These are phyloP conservation scores for Gari tellinella DNA, from an alignment of 2,888 invertebrate species.

Conservation along the genomic window DNA sequence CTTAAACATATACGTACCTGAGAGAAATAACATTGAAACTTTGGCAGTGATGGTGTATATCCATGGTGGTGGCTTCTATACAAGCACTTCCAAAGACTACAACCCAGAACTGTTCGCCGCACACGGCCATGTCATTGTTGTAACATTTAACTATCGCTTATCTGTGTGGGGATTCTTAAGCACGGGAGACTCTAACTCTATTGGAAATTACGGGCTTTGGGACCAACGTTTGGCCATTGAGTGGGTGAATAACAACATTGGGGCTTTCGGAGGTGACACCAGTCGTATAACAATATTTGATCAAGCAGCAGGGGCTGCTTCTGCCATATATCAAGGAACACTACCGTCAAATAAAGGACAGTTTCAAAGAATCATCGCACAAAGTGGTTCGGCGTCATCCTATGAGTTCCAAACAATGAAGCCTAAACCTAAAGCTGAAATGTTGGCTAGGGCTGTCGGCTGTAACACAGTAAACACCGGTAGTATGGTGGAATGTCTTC, in stretches of 20 bases:
- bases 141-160: conserved; percentile 95
- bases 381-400: conserved; percentile 63
- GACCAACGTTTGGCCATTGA: conserved; percentile 96
- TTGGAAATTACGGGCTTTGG: conserved; percentile 96
- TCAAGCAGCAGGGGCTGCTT: conserved; percentile 72
- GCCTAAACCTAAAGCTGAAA: conserved; percentile 87
- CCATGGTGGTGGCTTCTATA: conserved; percentile 97
- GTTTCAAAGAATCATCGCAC: conserved; percentile 69
- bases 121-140: conserved; percentile 95
- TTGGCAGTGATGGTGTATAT: conserved; percentile 94
- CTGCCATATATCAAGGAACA: conserved; percentile 65
- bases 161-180: conserved; percentile 97
- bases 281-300: conserved; percentile 70
- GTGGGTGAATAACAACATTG: conserved; percentile 97
- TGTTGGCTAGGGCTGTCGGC: conserved; percentile 85
- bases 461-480: conserved; percentile 48
- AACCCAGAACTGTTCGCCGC: conserved; percentile 90
- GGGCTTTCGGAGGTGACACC: conserved; percentile 71
- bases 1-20: conserved; percentile 96
- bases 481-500: conserved; percentile 47
- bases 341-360: conserved; percentile 60
- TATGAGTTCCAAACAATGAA: conserved; percentile 54
- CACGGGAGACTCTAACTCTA: conserved; percentile 90
- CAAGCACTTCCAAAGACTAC: conserved; percentile 92
- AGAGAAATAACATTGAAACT: neutral